Conservation (phyloP, 2,888 invertebrate species). For the Parthenolecanium corni region DNA sequence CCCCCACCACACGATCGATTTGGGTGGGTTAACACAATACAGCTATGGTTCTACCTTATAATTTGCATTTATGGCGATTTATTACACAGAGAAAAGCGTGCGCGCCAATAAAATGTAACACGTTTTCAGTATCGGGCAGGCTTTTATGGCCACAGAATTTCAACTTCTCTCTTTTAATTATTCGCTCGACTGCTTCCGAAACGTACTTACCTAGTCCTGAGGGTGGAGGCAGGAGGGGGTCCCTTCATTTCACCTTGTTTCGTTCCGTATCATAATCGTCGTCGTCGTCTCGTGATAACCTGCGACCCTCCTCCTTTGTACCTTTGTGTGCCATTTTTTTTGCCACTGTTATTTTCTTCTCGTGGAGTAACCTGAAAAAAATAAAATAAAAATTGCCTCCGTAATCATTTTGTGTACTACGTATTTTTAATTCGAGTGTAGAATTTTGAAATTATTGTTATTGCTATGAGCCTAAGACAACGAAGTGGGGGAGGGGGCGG, state of each 20-base stretch:
- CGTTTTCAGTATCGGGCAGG: slow-evolving; percentile 23
- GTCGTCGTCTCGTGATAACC: slow-evolving; percentile 11
- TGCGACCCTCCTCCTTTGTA: slow-evolving; percentile 1
- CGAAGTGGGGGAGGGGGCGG: no score
- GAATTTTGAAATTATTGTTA: no score
- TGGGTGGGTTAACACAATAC: not conserved
- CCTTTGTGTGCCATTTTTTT: not conserved
- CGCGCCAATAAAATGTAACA: slow-evolving; percentile 26
- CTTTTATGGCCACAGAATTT: slow-evolving; percentile 23
- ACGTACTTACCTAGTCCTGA: slow-evolving; percentile 9
- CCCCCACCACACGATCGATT: not conserved
- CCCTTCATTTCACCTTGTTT: not conserved
- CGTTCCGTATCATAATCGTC: slow-evolving; percentile 26
- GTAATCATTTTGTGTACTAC: no score
- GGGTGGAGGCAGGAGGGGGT: not conserved
- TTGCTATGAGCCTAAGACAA: no score
- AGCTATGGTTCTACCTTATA: slow-evolving; percentile 9
- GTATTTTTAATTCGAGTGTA: no score
- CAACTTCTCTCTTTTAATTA: slow-evolving; percentile 28
- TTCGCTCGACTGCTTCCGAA: slow-evolving; percentile 25
- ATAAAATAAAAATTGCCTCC: no score
- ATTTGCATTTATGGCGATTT: slow-evolving; percentile 26
- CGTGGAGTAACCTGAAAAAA: no score
- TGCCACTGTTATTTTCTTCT: no score
- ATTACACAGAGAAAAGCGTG: slow-evolving; percentile 9